Evolutionary conservation across 1,140 invertebrate genomes (phyloP).

Genomic region (Drosophila prosaltans): DNA sequence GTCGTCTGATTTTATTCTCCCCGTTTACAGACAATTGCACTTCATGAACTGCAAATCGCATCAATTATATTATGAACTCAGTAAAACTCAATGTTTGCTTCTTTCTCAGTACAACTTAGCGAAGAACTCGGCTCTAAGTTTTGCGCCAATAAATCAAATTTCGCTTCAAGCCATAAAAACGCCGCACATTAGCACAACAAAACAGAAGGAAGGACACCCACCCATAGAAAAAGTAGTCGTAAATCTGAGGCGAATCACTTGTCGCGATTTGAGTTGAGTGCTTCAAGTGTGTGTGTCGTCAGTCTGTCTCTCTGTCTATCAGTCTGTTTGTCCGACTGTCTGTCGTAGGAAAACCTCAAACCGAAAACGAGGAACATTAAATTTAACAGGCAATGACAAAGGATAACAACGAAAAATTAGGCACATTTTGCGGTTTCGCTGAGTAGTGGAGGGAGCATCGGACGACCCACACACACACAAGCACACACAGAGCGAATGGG

Average conservation of each 20-base stretch:
- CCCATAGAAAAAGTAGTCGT: conserved; percentile 52
- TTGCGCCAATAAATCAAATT: conserved; percentile 75
- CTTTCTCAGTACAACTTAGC: conserved; percentile 56
- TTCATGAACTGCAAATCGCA: conserved; percentile 78
- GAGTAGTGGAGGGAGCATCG: conserved; percentile 10
- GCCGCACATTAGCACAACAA: conserved; percentile 78
- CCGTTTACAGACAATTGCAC: conserved; percentile 72
- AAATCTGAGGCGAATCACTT: conserved; percentile 82
- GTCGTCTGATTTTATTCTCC: not conserved
- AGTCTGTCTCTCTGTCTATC: not conserved
- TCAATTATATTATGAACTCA: conserved; percentile 78
- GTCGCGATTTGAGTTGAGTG: conserved; percentile 66
- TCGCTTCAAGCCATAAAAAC: conserved; percentile 74
- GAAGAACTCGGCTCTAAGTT: conserved; percentile 65
- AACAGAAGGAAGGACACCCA: conserved; percentile 44
- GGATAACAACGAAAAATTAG: conserved; percentile 81
- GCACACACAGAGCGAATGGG: not conserved
- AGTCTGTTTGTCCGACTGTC: not conserved
- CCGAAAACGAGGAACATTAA: conserved; percentile 66
- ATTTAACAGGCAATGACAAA: conserved; percentile 73
- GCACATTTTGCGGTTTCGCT: conserved; percentile 71
- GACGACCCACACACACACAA: not conserved
- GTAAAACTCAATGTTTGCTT: conserved; percentile 27
- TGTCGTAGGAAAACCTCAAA: conserved; percentile 31
- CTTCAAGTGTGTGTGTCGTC: conserved; percentile 27